These are phyloP conservation scores for Hyles vespertilio DNA, from an alignment of 1,140 invertebrate species.

Conservation along the genomic window DNA sequence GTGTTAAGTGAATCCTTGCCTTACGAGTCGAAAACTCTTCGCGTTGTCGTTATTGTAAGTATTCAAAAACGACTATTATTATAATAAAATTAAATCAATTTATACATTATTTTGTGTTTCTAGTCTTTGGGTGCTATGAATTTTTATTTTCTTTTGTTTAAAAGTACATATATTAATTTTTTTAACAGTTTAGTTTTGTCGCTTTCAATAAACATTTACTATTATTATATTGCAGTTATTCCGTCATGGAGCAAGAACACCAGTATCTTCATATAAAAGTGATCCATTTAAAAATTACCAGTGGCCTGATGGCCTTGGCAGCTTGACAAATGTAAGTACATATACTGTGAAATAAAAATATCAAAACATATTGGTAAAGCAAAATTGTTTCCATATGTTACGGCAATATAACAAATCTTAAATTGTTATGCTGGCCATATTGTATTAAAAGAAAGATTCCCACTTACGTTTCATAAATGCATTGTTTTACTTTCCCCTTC, in stretches of 20 bases:
- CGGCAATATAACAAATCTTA: too few species aligned
- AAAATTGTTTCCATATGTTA: not conserved
- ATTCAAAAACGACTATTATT: slow-evolving; percentile 1
- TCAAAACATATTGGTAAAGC: not conserved
- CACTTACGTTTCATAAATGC: too few species aligned
- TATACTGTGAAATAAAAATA: not conserved
- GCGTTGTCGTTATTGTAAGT: slow-evolving; percentile 67
- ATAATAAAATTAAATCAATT: too few species aligned
- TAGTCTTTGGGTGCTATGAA: too few species aligned
- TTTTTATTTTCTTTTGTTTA: too few species aligned
- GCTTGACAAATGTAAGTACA: slow-evolving; percentile 82
- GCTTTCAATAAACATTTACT: too few species aligned
- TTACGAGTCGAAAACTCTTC: slow-evolving; percentile 64
- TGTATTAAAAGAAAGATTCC: too few species aligned
- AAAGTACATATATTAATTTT: too few species aligned
- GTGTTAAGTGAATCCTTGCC: slow-evolving; percentile 62
- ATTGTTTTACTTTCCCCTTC: too few species aligned
- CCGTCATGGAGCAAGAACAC: slow-evolving; percentile 86
- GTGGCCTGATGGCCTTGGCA: slow-evolving; percentile 83
- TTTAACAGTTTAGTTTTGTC: too few species aligned
- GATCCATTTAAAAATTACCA: slow-evolving; percentile 82
- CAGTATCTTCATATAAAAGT: slow-evolving; percentile 80
- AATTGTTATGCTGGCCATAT: too few species aligned
- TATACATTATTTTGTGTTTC: too few species aligned
- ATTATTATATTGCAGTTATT: slow-evolving; percentile 77